Conservation (phyloP, 92 coral and sea anemone genomes). For the Parazoanthus darwini region DNA sequence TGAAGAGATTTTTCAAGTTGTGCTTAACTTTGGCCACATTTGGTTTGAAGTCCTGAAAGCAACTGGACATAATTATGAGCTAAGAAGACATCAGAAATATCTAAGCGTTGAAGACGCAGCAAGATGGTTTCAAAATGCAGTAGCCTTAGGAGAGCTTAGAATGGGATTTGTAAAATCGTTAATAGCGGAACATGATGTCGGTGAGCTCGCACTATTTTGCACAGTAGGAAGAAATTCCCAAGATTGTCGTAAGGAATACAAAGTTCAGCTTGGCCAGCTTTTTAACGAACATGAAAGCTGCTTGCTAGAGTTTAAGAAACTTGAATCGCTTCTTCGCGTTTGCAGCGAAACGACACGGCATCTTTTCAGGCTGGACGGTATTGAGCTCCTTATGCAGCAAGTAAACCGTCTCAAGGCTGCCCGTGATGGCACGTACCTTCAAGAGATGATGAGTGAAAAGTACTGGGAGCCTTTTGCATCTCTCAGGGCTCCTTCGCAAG, state of each 20-base stretch:
- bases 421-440: neutral
- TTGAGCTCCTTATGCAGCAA: neutral
- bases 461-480: constrained; percentile 28
- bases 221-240: neutral
- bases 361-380: neutral
- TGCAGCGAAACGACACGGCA: constrained; percentile 10
- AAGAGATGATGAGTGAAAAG: neutral
- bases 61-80: neutral
- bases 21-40: neutral
- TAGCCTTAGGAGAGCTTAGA: neutral
- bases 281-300: neutral
- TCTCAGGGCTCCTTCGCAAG: constrained; percentile 5
- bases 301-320: neutral
- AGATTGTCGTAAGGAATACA: neutral
- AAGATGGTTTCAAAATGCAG: neutral
- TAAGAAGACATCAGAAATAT: neutral
- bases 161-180: neutral
- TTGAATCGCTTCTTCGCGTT: neutral
- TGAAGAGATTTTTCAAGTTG: neutral
- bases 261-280: neutral
- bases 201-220: neutral
- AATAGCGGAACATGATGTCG: neutral
- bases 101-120: neutral
- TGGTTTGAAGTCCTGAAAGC: constrained; percentile 10
- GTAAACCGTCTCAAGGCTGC: neutral